Evolutionary conservation across 2,797 vertebrate genomes (phyloP), one percentile per base, ranked within the genome.

Genomic region (Hypotaenidia okinawae): DNA sequence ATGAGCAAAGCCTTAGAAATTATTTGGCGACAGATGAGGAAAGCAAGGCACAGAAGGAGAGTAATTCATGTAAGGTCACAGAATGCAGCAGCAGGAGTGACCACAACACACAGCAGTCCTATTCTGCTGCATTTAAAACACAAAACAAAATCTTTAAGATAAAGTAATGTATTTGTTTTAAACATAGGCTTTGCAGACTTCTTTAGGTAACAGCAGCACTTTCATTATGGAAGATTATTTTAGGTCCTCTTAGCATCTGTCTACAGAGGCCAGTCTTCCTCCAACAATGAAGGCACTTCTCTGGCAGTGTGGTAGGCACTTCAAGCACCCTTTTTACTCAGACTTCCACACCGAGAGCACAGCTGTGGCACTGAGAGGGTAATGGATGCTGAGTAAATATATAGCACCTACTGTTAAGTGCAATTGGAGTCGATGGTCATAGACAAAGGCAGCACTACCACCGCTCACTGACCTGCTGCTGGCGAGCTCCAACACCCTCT

Each of bases 401-500:
- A 8, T 6, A 15, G n/a, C 47, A 74, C 21, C n/a, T 37, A 84
- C 30, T 12, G 24, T 41, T 41, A 55, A 39, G 43, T 13, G 45
- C 37, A 79, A 7, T 1, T 16, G 30, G 33, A 85, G 30, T 5
- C 4, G 9, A 6, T 33, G 59, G 43, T 1, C 69, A 54, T 4
- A 76, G 43, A 8, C 59, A 76, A 39, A 88, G 47, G 57, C 58
- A 68, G 14, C 9, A 13, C 15, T 25, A 21, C 8, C 9, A 12
- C 39, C 62, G 37, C 33, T 93, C 74, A 91, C 98, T 93, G 41
- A 99, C 99, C 99, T 99, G 99, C 96, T 99, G 99, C 96, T 99
- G 99, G 39, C 97, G 98, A 11, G 99, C 98, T 7, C 99, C 99
- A 3, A 98, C 72, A 2, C 99, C 99, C 92, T 99, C 99, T 0